Evolutionary conservation across 1,140 invertebrate genomes (phyloP), one percentile per base, ranked within the genome.

Genomic region (Drosophila insularis): DNA sequence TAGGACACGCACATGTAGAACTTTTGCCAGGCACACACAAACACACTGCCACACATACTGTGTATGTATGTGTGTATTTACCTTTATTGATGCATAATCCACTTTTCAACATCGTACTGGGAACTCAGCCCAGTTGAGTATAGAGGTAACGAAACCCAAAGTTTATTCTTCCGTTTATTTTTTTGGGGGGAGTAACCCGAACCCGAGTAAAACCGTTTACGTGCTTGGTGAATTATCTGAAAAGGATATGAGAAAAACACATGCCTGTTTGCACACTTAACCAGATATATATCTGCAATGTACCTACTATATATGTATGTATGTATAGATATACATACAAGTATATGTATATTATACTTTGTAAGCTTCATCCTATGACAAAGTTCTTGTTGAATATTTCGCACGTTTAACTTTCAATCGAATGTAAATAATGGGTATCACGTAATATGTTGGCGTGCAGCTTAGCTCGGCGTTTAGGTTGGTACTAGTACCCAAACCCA

Each of bases 381-480:
- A 86, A 80, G 70, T 85, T 78, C 74, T 66, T 73, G 65, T 66
- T 72, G 64, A 87, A 68, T 85, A 74, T 84, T 89, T 87, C 70
- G 70, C 84, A 89, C 80, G 82, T 80, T 87, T 78, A 87, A 89
- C 82, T 89, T 87, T 71, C 82, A 89, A 87, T 87, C 82, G 82
- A 87, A 87, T 89, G 84, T 87, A 89, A 87, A 87, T 89, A 87
- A 87, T 89, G 84, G 79, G 70, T 74, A 69, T 67, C 79, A 77
- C 75, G 74, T 70, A 70, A 54, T 10, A 37, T 39, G 55, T 64
- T 82, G 63, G 64, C 71, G 68, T 75, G 72, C 71, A 60, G 37
- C 59, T 40, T 19, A 58, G 40, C 63, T 50, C 35, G 55, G n/a
- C 4, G n/a, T 43, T 43, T 43, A 43, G 13, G 3, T 17, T 17